These are phyloP conservation scores for Daktulosphaira vitifoliae DNA, from an alignment of 1,140 invertebrate species.

Conservation along the genomic window DNA sequence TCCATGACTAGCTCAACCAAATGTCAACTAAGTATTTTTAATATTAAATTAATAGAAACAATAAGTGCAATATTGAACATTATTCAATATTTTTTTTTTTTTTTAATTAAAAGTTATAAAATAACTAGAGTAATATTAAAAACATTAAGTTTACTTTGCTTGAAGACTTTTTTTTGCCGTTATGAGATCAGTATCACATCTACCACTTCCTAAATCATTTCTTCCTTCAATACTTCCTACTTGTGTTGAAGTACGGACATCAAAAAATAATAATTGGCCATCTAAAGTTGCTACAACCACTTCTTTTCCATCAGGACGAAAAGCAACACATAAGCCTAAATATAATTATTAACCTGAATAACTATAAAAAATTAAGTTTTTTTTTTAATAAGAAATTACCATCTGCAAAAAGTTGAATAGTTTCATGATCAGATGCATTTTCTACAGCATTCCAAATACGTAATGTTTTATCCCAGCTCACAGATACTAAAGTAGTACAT, in stretches of 20 bases:
- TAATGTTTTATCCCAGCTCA: slow-evolving; percentile 90
- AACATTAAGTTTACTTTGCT: slow-evolving; percentile 65
- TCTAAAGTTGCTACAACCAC: slow-evolving; percentile 84
- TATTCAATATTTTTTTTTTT: too few relatives aligned
- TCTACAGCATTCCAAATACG: slow-evolving; percentile 87
- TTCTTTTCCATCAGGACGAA: slow-evolving; percentile 81
- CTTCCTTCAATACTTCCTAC: slow-evolving; percentile 73
- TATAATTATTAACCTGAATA: slow-evolving; percentile 18
- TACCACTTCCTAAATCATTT: slow-evolving; percentile 75
- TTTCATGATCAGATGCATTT: slow-evolving; percentile 70
- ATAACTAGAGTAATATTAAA: too few relatives aligned
- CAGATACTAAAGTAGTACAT: slow-evolving; percentile 69
- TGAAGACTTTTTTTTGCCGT: slow-evolving; percentile 75
- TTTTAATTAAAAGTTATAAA: too few relatives aligned
- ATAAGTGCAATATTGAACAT: too few relatives aligned
- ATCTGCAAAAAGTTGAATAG: slow-evolving; percentile 67
- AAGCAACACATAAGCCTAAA: slow-evolving; percentile 62
- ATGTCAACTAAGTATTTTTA: too few relatives aligned
- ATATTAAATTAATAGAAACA: too few relatives aligned
- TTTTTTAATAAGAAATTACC: slow-evolving; percentile 46
- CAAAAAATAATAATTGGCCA: slow-evolving; percentile 79
- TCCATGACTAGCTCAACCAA: too few relatives aligned
- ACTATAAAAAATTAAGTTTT: background rate
- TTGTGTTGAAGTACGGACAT: slow-evolving; percentile 61
- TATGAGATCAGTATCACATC: slow-evolving; percentile 73